These are phyloP conservation scores for Caenorhabditis becei DNA, from an alignment of 2,888 invertebrate genomes.

Conservation along the genomic window DNA sequence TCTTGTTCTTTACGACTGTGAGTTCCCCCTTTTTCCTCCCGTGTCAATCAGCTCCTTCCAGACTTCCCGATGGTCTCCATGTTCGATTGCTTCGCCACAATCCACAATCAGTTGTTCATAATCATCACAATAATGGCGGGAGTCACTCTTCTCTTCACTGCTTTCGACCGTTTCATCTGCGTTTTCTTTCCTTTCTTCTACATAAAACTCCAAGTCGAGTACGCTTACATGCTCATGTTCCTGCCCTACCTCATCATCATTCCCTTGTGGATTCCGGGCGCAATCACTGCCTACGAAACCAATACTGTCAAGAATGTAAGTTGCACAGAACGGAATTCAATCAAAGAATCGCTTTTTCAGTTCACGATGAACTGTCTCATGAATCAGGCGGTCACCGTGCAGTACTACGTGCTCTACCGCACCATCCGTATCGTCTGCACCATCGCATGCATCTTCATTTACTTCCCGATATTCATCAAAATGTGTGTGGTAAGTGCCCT, in stretches of 20 bases:
- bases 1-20: conserved; percentile 52
- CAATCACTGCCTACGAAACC: conserved; percentile 31
- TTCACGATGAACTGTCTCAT: conserved; percentile 64
- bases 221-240: conserved; percentile 60
- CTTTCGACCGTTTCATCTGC: conserved; percentile 66
- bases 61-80: conserved; percentile 62
- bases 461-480: conserved; percentile 62
- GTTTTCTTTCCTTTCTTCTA: conserved; percentile 67
- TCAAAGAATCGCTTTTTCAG: conserved; percentile 40
- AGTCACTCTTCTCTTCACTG: conserved; percentile 53
- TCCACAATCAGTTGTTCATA: conserved; percentile 67
- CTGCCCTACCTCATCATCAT: conserved; percentile 57
- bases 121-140: conserved; percentile 67
- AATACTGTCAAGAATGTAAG: conserved; percentile 30
- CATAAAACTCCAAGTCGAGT: conserved; percentile 62
- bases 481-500: conserved; percentile 62
- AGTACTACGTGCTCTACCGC: conserved; percentile 56
- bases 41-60: not conserved
- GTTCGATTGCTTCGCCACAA: conserved; percentile 61
- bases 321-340: not conserved
- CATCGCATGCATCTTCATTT: conserved; percentile 58
- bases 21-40: conserved; percentile 10
- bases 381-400: conserved; percentile 46
- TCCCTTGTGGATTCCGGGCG: conserved; percentile 57
- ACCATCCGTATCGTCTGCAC: conserved; percentile 61